Evolutionary conservation across 1,140 invertebrate species (phyloP), one percentile per base, ranked within the genome.

Genomic region (Brachionus asplanchnoidis): DNA sequence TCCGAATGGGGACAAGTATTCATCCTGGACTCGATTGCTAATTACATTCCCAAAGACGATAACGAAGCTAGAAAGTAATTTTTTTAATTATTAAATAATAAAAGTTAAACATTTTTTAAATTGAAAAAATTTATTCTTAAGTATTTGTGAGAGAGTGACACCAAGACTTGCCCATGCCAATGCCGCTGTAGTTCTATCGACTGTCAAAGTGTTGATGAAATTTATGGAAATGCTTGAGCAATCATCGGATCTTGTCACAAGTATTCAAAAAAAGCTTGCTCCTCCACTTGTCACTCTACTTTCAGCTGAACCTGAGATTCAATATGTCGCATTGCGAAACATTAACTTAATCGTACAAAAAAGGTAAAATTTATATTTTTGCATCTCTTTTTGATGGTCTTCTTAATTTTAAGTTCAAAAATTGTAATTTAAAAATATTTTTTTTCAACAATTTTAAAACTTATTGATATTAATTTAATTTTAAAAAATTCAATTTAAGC

Each of bases 321-420:
- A 99, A 90, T 99, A 99, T 88, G 98, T 99, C 11, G 98, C 97
- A 2, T 91, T 99, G 44, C 90, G 98, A 85, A 99, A 99, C 89
- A 99, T 99, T 86, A 99, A 99, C 90, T 92, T 99, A 1, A 99
- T 99, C 87, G 97, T 99, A 20, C 98, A 99, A 90, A 99, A 99
- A 89, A 73, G 66, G 66, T 68, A 68, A 68, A 92, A 90, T 91
- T 91, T 86, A 77, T 65, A 46, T 23, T 23, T 78, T 20, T 17
- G 26, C 7, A 73, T 40, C 26, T 28, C 26, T 28, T 36, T 46
- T n/a, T 50, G 11, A 14, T 50, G 3, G n/a, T 50, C 3, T 50
- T 50, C 11, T n/a, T 50, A 7, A 7, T 50, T n/a, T 46, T 11
- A 11, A 46, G 14, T 46, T 50, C 14, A 2, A 50, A 50, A 14